Evolutionary conservation across 1,140 invertebrate species (phyloP), one percentile per base, ranked within the genome.

Genomic region (Drosophila micromelanica): DNA sequence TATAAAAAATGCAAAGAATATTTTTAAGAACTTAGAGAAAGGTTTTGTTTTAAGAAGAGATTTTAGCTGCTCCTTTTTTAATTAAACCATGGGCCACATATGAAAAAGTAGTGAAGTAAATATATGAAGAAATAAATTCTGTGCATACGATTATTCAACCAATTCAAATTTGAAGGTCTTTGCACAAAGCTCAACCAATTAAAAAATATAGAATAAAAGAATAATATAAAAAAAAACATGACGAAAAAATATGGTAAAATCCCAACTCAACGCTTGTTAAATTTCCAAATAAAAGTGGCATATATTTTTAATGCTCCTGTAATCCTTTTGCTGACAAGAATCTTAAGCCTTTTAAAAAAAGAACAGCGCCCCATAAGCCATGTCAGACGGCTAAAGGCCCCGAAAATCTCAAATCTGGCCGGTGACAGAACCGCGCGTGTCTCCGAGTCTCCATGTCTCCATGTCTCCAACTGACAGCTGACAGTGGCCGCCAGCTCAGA

Each of bases 251-350:
- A 27, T 27, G 27, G 5, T 5, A 13, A 35, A 48, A 49, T 55
- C 17, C 15, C 17, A 48, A 67, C 57, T 62, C 54, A 77, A 54
- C 56, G 69, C 57, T 49, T 76, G 51, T 72, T 51, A 37, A 64
- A 67, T 46, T 38, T 38, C 37, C 35, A 56, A 65, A 67, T 62
- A 63, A 59, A 76, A 73, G 73, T 79, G 68, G 61, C 74, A 69
- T 56, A 51, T 77, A 62, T 65, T 74, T 78, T 86, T 82, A 87
- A 87, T 79, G 72, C 82, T 87, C 68, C 84, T 89, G 82, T 87
- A 87, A 87, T 87, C 82, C 82, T 87, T 89, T 76, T 76, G 82
- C 84, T 87, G 82, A 87, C 82, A 87, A 70, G 78, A 70, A 76
- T 82, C 82, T 82, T 82, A 87, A 78, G 84, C 55, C 79, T 73